phyloP scores from a whole-genome alignment of 2,797 vertebrate species.

The Momotus momota region DNA sequence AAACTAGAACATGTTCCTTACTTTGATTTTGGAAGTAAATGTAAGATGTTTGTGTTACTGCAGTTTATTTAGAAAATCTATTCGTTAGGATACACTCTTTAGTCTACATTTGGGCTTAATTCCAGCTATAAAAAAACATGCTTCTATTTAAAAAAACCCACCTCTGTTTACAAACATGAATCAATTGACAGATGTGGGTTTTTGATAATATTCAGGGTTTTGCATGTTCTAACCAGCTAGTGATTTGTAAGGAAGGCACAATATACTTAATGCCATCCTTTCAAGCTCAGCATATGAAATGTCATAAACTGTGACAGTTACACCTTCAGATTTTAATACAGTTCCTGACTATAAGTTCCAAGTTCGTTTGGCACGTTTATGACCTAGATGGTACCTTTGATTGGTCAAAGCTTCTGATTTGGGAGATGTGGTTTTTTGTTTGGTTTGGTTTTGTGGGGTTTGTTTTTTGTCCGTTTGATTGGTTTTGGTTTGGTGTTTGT shows the following conservation, averaged over 20 bases:
- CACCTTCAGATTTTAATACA: not conserved
- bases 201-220: not conserved
- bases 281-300: not conserved
- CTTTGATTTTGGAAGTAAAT: not conserved
- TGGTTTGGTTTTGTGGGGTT: too few relatives aligned
- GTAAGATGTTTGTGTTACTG: not conserved
- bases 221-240: not conserved
- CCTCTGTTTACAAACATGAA: not conserved
- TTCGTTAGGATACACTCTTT: not conserved
- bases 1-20: not conserved
- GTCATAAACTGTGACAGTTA: not conserved
- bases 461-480: too few relatives aligned
- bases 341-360: not conserved
- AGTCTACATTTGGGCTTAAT: not conserved
- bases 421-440: not conserved
- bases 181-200: not conserved
- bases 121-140: not conserved
- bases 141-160: not conserved
- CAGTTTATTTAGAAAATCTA: not conserved
- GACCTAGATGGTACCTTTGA: not conserved
- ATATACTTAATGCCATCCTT: not conserved
- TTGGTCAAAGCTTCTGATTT: not conserved
- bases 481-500: too few relatives aligned
- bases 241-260: not conserved
- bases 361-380: not conserved